These are phyloP conservation scores for Pheosia tremula DNA, from an alignment of 2,888 invertebrate genomes.

Conservation along the genomic window DNA sequence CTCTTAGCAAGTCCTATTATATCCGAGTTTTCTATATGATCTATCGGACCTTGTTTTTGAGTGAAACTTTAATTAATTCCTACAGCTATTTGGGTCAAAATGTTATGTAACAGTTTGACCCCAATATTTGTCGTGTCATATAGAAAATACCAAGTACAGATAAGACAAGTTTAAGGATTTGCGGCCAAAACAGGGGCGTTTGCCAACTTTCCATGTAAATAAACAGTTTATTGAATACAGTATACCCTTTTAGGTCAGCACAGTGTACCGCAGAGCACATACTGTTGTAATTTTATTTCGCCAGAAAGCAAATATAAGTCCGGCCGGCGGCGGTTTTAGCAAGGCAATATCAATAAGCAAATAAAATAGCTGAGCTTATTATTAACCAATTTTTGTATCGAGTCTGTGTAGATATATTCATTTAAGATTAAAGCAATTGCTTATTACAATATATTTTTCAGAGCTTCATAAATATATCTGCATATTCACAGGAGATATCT, in stretches of 20 bases:
- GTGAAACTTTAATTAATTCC: no score
- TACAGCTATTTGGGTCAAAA: no score
- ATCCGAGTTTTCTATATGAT: no score
- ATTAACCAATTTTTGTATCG: no score
- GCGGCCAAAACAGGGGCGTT: slow-evolving; percentile 33
- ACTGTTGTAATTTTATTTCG: slow-evolving; percentile 36
- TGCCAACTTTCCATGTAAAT: slow-evolving; percentile 49
- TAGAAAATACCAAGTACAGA: slow-evolving; percentile 28
- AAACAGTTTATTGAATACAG: slow-evolving; percentile 32
- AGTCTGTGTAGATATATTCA: no score
- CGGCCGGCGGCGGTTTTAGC: slow-evolving; percentile 20
- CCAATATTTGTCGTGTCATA: slow-evolving; percentile 20
- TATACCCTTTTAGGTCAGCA: slow-evolving; percentile 31
- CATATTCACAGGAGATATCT: no score
- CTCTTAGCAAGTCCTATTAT: no score
- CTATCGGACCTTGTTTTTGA: no score
- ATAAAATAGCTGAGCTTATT: background rate
- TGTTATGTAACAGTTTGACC: background rate
- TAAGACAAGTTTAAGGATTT: slow-evolving; percentile 49
- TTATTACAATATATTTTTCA: no score
- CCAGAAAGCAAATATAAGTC: slow-evolving; percentile 28
- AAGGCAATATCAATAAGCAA: slow-evolving; percentile 10
- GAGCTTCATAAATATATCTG: no score
- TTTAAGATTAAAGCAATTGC: no score
- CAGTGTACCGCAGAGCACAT: slow-evolving; percentile 33